Evolutionary conservation across 2,113 vertebrate genomes (phyloP).

Genomic region (Euleptes europaea): DNA sequence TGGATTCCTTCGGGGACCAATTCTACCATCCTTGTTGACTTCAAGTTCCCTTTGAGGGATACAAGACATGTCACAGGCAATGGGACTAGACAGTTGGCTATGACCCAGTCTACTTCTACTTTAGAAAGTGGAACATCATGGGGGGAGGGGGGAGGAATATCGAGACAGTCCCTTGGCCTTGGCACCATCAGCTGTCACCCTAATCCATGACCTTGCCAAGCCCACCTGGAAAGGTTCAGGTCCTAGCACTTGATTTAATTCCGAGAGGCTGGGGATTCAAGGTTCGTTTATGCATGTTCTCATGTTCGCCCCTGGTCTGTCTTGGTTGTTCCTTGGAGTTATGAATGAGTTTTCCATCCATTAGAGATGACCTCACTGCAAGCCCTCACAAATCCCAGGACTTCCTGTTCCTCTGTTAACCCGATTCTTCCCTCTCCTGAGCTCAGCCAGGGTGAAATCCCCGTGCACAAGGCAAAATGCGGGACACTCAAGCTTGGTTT

Average conservation of each 20-base stretch:
- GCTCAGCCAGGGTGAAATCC: no score
- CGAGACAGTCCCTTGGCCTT: background rate
- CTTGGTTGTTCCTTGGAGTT: no score
- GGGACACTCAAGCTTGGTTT: no score
- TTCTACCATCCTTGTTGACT: background rate
- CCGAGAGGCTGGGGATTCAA: background rate
- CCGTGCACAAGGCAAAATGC: no score
- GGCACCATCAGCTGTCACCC: background rate
- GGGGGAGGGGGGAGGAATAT: no score
- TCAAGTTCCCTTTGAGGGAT: slow-evolving; percentile 19
- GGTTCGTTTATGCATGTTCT: no score
- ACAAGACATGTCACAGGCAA: background rate
- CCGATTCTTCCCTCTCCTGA: no score
- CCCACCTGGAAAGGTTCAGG: background rate
- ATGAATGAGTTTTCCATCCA: no score
- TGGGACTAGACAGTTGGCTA: background rate
- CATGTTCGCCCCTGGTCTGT: no score
- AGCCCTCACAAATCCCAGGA: no score
- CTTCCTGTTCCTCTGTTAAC: no score
- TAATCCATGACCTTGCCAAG: background rate
- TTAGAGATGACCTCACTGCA: no score
- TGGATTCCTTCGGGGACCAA: background rate
- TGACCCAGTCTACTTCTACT: background rate
- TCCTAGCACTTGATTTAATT: background rate
- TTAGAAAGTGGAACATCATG: background rate